Conservation (phyloP, 2,888 invertebrate genomes). For the Mechanitis mazaeus region DNA sequence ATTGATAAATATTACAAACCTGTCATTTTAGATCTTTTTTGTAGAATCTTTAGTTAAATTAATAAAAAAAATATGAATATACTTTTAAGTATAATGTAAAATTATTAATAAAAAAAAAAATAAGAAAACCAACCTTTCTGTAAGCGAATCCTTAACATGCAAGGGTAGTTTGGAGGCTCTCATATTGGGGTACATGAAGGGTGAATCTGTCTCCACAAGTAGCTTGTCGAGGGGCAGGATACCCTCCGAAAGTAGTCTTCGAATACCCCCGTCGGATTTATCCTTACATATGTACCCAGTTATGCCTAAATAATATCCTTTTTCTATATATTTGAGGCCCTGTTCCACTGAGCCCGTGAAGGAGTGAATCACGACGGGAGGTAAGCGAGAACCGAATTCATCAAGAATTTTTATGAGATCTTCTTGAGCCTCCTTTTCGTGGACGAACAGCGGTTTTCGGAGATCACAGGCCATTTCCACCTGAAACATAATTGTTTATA, state of each 20-base stretch:
- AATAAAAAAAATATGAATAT: too few species aligned
- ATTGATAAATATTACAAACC: too few species aligned
- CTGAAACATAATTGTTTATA: slow-evolving; percentile 56
- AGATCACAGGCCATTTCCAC: slow-evolving; percentile 90
- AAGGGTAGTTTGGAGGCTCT: slow-evolving; percentile 93
- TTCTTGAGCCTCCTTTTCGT: slow-evolving; percentile 93
- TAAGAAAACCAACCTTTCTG: slow-evolving; percentile 79
- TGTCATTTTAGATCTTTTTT: too few species aligned
- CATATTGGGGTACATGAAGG: slow-evolving; percentile 97
- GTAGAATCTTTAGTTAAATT: too few species aligned
- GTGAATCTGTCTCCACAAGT: slow-evolving; percentile 94
- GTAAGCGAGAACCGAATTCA: slow-evolving; percentile 73
- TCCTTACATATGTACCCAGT: slow-evolving; percentile 91
- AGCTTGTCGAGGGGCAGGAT: slow-evolving; percentile 89
- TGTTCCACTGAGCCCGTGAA: slow-evolving; percentile 93
- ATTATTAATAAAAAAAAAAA: background rate
- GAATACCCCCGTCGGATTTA: slow-evolving; percentile 92
- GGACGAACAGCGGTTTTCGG: slow-evolving; percentile 91
- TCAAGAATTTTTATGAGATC: slow-evolving; percentile 85
- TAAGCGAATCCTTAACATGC: slow-evolving; percentile 90
- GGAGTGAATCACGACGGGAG: slow-evolving; percentile 92
- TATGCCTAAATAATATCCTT: slow-evolving; percentile 89
- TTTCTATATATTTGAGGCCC: slow-evolving; percentile 85
- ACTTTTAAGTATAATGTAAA: too few species aligned
- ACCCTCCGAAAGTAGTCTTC: slow-evolving; percentile 87